Percentiles rank a stretch among this genome's conserved stretches.
phyloP scores from a whole-genome alignment of 2,888 invertebrate species.

The Nasonovia ribisnigri region DNA sequence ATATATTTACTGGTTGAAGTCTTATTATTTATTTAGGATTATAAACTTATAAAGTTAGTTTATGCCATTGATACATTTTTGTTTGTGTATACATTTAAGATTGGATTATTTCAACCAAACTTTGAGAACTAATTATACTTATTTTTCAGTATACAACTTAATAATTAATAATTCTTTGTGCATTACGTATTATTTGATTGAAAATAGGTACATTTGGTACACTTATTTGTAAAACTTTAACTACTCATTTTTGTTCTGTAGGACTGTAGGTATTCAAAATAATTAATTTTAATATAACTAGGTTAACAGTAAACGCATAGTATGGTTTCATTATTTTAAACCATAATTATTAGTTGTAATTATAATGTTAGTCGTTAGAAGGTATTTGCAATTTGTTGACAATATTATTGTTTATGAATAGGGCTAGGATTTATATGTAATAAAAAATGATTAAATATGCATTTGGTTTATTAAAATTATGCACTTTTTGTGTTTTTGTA shows the following conservation, averaged over 20 bases:
- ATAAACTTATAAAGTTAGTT: neutral
- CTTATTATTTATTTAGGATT: slow-evolving; percentile 9
- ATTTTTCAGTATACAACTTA: neutral
- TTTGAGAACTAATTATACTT: neutral
- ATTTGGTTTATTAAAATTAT: too few species aligned
- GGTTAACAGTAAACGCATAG: neutral
- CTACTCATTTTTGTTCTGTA: neutral
- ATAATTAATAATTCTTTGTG: neutral
- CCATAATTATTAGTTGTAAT: neutral
- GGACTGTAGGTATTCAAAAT: neutral
- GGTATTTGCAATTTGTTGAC: neutral
- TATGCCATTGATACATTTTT: neutral
- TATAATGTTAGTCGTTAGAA: neutral
- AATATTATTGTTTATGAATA: neutral
- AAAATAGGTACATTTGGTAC: neutral
- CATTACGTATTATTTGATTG: neutral
- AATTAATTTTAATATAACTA: neutral
- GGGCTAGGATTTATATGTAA: too few species aligned
- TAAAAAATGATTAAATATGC: too few species aligned
- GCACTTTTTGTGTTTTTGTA: too few species aligned
- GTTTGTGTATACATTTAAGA: neutral
- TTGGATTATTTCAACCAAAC: neutral
- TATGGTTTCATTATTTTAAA: neutral
- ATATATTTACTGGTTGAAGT: neutral
- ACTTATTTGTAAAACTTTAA: neutral